Conservation (phyloP, 2,113 vertebrate genomes). For the Toxotes chatareus region DNA sequence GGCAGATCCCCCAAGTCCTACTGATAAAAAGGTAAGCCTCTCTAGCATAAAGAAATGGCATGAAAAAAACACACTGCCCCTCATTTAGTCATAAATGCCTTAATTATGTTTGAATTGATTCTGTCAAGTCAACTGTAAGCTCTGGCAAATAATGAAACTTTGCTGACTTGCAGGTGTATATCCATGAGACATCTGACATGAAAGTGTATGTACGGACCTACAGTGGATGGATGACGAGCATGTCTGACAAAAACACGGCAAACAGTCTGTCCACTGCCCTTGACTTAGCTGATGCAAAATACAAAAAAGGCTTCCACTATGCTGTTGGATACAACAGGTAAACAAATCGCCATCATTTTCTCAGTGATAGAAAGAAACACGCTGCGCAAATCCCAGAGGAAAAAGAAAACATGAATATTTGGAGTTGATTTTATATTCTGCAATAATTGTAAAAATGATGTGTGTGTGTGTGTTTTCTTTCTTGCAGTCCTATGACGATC, state of each 20-base stretch:
- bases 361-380: background rate
- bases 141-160: background rate
- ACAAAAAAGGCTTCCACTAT: constrained; percentile 56
- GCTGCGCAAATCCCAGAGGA: background rate
- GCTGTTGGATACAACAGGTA: constrained; percentile 83
- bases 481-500: constrained; percentile 77
- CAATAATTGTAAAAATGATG: background rate
- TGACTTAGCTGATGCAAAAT: constrained; percentile 55
- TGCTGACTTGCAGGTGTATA: constrained; percentile 72
- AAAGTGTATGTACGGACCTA: constrained; percentile 72
- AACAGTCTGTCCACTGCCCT: constrained; percentile 49
- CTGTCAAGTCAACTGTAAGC: background rate
- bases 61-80: background rate
- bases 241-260: background rate
- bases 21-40: constrained; percentile 57
- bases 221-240: constrained; percentile 65
- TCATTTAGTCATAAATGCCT: background rate
- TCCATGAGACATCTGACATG: constrained; percentile 58
- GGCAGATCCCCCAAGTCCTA: constrained; percentile 69
- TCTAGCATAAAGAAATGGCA: background rate
- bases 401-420: background rate
- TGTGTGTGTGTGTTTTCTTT: constrained; percentile 51
- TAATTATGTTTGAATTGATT: background rate
- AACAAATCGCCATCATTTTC: background rate
- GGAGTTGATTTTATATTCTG: background rate